Evolutionary conservation across 2,888 invertebrate species (phyloP).

Genomic region (Drosophila atroscutellata): DNA sequence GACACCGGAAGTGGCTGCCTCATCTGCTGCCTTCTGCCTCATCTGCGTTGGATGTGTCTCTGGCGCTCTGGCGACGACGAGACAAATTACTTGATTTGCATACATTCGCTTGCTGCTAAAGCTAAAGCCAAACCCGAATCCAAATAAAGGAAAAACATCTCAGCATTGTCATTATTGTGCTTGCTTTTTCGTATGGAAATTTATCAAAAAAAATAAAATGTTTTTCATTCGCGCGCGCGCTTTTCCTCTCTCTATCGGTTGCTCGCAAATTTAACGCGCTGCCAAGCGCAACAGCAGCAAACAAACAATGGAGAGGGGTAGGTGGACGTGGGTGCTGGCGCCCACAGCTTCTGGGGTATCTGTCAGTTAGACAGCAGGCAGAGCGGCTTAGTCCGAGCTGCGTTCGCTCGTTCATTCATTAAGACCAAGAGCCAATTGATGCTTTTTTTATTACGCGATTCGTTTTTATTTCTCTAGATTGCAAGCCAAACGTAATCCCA

Average conservation of each 20-base stretch:
- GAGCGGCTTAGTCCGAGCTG: conserved; percentile 60
- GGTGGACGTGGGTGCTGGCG: conserved; percentile 8
- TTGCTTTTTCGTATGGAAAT: conserved; percentile 61
- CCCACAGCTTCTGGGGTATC: conserved; percentile 25
- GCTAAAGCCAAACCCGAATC: conserved; percentile 11
- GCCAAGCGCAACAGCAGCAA: conserved; percentile 68
- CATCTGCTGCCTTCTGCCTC: conserved; percentile 67
- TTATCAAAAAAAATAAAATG: conserved; percentile 41
- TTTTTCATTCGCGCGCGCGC: conserved; percentile 43
- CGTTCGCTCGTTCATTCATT: conserved; percentile 63
- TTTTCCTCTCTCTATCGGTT: not conserved
- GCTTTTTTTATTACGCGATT: conserved; percentile 69
- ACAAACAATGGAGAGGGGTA: conserved; percentile 20
- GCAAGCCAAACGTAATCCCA: conserved; percentile 70
- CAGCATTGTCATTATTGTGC: conserved; percentile 73
- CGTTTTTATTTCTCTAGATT: conserved; percentile 57
- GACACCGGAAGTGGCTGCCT: conserved; percentile 80
- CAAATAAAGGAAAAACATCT: conserved; percentile 57
- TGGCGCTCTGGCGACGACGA: conserved; percentile 41
- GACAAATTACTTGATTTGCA: conserved; percentile 81
- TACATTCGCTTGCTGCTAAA: conserved; percentile 37
- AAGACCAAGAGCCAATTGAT: conserved; percentile 68
- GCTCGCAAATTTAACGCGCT: conserved; percentile 72
- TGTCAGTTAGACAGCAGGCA: conserved; percentile 46
- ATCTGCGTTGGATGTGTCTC: conserved; percentile 57